Percentiles rank a stretch among this genome's conserved stretches.
Conservation (phyloP, 2,797 vertebrate species). For the Notolabrus celidotus region DNA sequence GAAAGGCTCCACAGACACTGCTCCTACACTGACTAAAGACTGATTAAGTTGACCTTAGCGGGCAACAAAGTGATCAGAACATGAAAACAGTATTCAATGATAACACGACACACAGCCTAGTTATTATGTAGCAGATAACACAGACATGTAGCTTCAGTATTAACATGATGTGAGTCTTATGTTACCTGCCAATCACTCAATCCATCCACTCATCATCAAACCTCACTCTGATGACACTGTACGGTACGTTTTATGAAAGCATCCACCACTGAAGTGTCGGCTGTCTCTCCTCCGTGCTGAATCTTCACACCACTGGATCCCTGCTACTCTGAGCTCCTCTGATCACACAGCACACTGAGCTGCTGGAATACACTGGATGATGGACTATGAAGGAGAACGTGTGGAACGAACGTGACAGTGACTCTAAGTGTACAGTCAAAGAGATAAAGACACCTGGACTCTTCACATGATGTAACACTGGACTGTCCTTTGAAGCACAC, state of each 20-base stretch:
- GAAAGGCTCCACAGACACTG: neutral
- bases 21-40: neutral
- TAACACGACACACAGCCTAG: neutral
- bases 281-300: slow-evolving; percentile 9
- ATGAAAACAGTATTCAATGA: neutral
- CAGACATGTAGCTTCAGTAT: slow-evolving; percentile 25
- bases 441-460: slow-evolving; percentile 37
- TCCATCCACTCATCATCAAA: slow-evolving; percentile 46
- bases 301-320: slow-evolving; percentile 41
- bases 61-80: slow-evolving; percentile 10
- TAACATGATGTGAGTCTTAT: slow-evolving; percentile 18
- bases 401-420: neutral
- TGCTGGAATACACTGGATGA: slow-evolving; percentile 46
- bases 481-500: slow-evolving; percentile 16
- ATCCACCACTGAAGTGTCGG: slow-evolving; percentile 7
- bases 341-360: slow-evolving; percentile 18
- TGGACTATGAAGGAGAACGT: slow-evolving; percentile 9
- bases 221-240: slow-evolving; percentile 3
- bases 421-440: slow-evolving; percentile 1
- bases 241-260: neutral
- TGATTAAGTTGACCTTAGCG: neutral
- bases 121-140: slow-evolving; percentile 8
- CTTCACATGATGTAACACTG: slow-evolving; percentile 9
- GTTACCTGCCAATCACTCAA: slow-evolving; percentile 11
- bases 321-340: slow-evolving; percentile 38